Conservation (phyloP, 2,888 invertebrate species). For the Apoderus coryli region DNA sequence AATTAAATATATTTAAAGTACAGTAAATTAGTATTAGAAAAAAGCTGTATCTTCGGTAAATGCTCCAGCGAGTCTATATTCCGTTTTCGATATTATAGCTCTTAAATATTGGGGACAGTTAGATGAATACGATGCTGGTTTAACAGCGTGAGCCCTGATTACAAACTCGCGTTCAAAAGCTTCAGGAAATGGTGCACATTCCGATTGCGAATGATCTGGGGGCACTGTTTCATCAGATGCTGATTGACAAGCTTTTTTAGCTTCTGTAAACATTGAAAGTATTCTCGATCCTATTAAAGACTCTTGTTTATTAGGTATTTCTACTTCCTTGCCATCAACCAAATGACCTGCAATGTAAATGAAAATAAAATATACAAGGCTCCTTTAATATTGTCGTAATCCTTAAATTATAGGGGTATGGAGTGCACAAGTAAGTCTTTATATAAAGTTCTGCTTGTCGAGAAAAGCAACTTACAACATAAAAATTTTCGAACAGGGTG, state of each 20-base stretch:
- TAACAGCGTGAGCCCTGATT: slow-evolving; percentile 40
- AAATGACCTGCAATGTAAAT: too few species aligned
- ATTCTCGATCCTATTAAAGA: slow-evolving; percentile 42
- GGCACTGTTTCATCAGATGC: not conserved
- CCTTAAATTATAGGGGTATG: too few species aligned
- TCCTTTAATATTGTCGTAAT: too few species aligned
- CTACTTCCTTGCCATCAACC: slow-evolving; percentile 43
- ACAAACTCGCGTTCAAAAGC: slow-evolving; percentile 47
- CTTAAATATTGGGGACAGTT: slow-evolving; percentile 52
- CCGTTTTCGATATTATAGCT: slow-evolving; percentile 50
- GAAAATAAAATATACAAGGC: too few species aligned
- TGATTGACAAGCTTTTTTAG: slow-evolving; percentile 36
- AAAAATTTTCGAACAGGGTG: too few species aligned
- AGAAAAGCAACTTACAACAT: too few species aligned
- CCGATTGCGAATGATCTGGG: slow-evolving; percentile 5
- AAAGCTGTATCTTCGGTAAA: slow-evolving; percentile 66
- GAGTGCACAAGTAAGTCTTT: too few species aligned
- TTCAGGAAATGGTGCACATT: slow-evolving; percentile 15
- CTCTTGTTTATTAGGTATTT: slow-evolving; percentile 39
- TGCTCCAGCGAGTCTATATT: slow-evolving; percentile 61
- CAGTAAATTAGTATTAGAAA: too few species aligned
- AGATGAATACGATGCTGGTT: slow-evolving; percentile 45
- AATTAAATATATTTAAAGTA: too few species aligned
- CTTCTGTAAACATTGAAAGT: slow-evolving; percentile 41
- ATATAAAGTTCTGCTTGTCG: too few species aligned